Percentiles rank a stretch among this genome's conserved stretches.
Evolutionary conservation across 2,888 invertebrate species (phyloP).

Genomic region (Adelphocoris suturalis): DNA sequence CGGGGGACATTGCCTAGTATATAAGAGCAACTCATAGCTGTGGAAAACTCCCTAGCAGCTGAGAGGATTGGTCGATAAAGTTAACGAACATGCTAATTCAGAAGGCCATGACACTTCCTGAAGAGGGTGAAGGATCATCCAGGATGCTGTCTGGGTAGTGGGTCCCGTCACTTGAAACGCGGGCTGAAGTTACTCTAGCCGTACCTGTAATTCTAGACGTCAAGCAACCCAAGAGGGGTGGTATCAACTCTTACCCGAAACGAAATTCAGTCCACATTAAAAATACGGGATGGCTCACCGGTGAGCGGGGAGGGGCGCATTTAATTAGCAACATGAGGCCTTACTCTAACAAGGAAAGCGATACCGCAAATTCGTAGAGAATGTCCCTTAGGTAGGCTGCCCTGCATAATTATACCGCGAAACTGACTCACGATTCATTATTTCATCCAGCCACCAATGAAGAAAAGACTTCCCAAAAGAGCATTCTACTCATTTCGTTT

Average conservation of each 20-base stretch:
- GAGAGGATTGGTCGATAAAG: background rate
- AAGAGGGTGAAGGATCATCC: background rate
- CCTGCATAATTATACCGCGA: background rate
- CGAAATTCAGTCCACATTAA: conserved; percentile 10
- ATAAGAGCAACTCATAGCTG: too few relatives aligned
- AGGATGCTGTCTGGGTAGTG: background rate
- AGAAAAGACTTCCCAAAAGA: background rate
- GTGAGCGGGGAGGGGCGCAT: background rate
- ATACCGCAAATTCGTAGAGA: background rate
- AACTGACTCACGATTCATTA: background rate
- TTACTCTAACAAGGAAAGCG: conserved; percentile 10
- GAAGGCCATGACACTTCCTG: background rate
- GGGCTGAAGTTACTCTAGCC: background rate
- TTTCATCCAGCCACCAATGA: background rate
- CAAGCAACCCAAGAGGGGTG: background rate
- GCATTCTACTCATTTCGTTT: too few relatives aligned
- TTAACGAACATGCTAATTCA: background rate
- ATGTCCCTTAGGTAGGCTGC: background rate
- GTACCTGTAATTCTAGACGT: conserved; percentile 23
- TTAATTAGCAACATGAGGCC: conserved; percentile 20
- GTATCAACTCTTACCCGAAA: background rate
- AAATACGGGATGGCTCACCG: background rate
- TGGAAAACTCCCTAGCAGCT: background rate
- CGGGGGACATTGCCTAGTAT: too few relatives aligned
- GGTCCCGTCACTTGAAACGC: too few relatives aligned